Percentiles rank a stretch among this genome's conserved stretches.
Evolutionary conservation across 2,113 vertebrate species (phyloP).

Genomic region (Macquaria ambigua): DNA sequence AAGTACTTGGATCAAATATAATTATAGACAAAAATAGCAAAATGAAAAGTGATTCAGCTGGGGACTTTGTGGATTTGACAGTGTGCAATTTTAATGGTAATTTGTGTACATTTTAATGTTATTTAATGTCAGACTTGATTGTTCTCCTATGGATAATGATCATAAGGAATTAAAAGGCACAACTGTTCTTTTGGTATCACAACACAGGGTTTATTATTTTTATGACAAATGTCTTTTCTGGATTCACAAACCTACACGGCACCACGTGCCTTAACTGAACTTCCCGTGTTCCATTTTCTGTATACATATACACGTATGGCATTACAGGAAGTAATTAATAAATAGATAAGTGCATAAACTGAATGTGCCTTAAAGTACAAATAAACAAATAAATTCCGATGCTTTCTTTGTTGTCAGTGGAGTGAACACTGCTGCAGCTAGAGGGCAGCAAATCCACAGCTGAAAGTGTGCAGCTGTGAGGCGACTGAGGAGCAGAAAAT

Average conservation of each 20-base stretch:
- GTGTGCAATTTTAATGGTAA: neutral
- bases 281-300: neutral
- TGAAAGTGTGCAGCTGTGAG: neutral
- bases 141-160: constrained; percentile 5
- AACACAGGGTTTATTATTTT: constrained; percentile 6
- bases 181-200: neutral
- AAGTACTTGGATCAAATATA: constrained; percentile 4
- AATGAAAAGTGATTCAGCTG: neutral
- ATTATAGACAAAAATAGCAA: neutral
- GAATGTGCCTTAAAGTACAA: constrained; percentile 71
- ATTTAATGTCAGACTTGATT: constrained; percentile 1
- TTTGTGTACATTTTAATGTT: constrained; percentile 9
- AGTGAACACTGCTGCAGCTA: neutral
- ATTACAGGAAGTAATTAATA: neutral
- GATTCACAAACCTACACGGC: constrained; percentile 5
- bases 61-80: constrained; percentile 7
- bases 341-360: neutral
- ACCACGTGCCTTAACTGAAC: constrained; percentile 36
- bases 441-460: constrained; percentile 51
- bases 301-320: neutral
- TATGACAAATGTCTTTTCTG: neutral
- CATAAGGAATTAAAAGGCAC: neutral
- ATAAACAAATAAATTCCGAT: constrained; percentile 54
- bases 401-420: neutral
- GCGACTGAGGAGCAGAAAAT: neutral